phyloP scores from a whole-genome alignment of 1,140 invertebrate species.

The Trichogramma pretiosum region DNA sequence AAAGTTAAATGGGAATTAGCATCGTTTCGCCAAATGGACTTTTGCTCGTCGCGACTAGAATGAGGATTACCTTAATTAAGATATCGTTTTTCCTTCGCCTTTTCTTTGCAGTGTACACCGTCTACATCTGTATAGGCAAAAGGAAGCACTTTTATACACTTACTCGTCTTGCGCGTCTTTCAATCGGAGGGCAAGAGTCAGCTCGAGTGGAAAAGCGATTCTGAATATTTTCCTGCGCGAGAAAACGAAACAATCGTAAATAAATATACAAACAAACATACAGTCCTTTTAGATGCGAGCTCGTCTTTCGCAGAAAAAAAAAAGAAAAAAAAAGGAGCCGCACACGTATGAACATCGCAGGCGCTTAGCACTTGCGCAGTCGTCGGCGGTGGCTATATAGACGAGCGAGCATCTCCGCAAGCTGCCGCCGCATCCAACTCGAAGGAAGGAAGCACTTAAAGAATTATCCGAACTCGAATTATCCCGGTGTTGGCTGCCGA shows the following conservation, averaged over 20 bases:
- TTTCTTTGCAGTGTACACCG: too few relatives aligned
- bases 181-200: background rate
- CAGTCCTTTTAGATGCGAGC: too few relatives aligned
- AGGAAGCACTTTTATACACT: too few relatives aligned
- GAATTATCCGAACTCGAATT: constrained; percentile 46
- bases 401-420: background rate
- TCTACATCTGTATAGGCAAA: too few relatives aligned
- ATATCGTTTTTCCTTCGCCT: too few relatives aligned
- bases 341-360: background rate
- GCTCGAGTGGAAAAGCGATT: background rate
- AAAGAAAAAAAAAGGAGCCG: constrained; percentile 3
- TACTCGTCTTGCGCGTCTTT: background rate
- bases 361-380: background rate
- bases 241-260: too few relatives aligned
- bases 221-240: too few relatives aligned
- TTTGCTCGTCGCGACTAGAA: background rate
- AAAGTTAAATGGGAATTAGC: constrained; percentile 8
- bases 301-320: background rate
- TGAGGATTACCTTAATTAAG: constrained; percentile 13
- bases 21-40: constrained; percentile 5
- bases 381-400: too few relatives aligned
- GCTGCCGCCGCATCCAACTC: background rate
- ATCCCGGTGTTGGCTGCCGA: too few relatives aligned
- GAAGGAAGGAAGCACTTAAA: constrained; percentile 44
- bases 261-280: too few relatives aligned